Base-by-base conservation (phyloP, 2,113 vertebrate species). In the Laticauda laticaudata region DNA sequence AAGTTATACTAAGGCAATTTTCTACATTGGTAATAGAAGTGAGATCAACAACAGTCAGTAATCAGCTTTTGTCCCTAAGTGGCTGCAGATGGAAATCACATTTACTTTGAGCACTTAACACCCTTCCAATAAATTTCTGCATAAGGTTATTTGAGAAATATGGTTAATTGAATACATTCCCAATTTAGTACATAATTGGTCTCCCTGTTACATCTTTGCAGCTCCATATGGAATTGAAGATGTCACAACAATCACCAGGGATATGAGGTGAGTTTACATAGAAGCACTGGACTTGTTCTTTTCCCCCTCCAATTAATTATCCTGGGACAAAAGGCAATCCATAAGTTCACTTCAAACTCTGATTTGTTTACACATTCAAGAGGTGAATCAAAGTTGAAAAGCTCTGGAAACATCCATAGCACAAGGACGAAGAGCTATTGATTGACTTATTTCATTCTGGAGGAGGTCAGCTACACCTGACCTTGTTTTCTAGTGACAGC, bases 171-270 rank as follows among this genome's bases (percentile, higher is more conserved):
- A 97, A 95, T 92, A 34, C 45, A 57, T 24, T 95, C 54, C 91
- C 95, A 96, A 95, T 96, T 95, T 94, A 96, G 95, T 96, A 90
- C 93, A 92, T 95, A 96, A 93, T 97, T 96, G 96, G 95, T 94
- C 88, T 90, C 92, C 93, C 95, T 96, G 95, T 96, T 96, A 93
- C 93, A 94, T 95, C 94, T 95, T 95, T 96, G 95, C 89, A 94
- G 93, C 92, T 93, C 96, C 90, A 91, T 90, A 48, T 94, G 91
- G 94, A 95, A 94, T 96, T 96, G 96, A 96, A 96, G 95, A 96
- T 94, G 91, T 89, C 92, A 93, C 88, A 89, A 91, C 53, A 20
- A 85, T 26, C 92, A 59, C 92, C 43, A 86, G 92, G 88, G 92
- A 93, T 59, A 86, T 56, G 24, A 59, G 43, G 11, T 59, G 43